Base-by-base conservation (phyloP, 1,140 invertebrate species). In the Hyles vespertilio region DNA sequence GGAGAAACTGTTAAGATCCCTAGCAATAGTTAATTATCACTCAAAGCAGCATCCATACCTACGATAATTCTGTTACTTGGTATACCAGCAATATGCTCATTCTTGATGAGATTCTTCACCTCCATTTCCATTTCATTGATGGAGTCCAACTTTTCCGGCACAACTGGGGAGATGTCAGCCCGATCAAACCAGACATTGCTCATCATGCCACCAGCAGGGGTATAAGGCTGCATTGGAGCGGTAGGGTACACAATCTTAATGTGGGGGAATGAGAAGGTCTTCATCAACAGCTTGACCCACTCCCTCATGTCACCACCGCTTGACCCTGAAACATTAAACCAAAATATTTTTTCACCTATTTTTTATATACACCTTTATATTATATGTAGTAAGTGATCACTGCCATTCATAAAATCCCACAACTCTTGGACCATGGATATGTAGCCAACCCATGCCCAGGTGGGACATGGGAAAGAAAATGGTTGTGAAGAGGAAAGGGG, bases 131-230 rank as follows among this genome's bases (percentile, higher is more conserved):
- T 92, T 53, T 81, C 72, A 22, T 91, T 81, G 52, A 95, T 65
- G 5, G 93, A 93, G 47, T 92, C 89, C 58, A 77, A 61, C 54
- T 91, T 84, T 85, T 95, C 94, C 32, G 90, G 81, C 1, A 90
- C 92, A 55, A 90, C 81, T 43, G 91, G 91, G 47, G 81, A 85
- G 45, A 95, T 91, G 32, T 87, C 86, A 40, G 82, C 70, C 22
- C 94, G 87, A 73, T 95, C 92, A 79, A 94, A 95, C 94, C 94
- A 95, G 0, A 95, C 93, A 84, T 92, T 91, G 54, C 89, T 92
- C 78, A 92, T 90, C 72, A 91, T 74, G 12, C 93, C 93, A 59
- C 89, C 86, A 8, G 91, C 69, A 32, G 93, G 91, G 12, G 92
- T 93, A 61, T 95, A 95, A 3, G 92, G 91, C 67, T 92, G 91